Evolutionary conservation across 2,113 vertebrate genomes (phyloP).

Genomic region (Nymphicus hollandicus): DNA sequence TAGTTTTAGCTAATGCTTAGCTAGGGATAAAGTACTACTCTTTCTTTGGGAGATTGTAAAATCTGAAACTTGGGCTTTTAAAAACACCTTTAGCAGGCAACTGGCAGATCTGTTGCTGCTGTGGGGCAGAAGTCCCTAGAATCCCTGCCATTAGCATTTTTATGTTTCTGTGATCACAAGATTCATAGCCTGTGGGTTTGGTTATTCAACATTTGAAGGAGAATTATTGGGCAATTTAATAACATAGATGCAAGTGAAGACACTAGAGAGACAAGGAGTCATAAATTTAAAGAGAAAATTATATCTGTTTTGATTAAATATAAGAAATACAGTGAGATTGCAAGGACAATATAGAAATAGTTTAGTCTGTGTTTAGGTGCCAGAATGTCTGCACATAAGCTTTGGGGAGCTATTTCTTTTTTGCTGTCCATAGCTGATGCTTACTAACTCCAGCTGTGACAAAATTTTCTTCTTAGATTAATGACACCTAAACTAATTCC

Average conservation of each 20-base stretch:
- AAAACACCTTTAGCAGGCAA: neutral
- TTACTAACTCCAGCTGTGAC: constrained; percentile 45
- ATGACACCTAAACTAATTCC: constrained; percentile 7
- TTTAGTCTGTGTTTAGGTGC: constrained; percentile 22
- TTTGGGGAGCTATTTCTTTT: constrained; percentile 8
- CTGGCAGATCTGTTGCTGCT: neutral
- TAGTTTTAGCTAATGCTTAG: neutral
- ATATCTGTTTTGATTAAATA: neutral
- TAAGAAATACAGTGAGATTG: neutral
- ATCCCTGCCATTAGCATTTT: neutral
- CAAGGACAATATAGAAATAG: neutral
- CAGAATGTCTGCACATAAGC: constrained; percentile 31
- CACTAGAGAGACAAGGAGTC: neutral
- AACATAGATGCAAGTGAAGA: neutral
- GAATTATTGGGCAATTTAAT: neutral
- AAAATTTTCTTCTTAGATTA: constrained; percentile 27
- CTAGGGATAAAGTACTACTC: neutral
- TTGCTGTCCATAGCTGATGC: constrained; percentile 16
- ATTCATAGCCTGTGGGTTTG: neutral
- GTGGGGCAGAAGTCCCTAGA: neutral
- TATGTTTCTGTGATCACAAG: neutral
- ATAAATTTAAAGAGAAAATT: neutral
- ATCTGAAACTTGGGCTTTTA: neutral
- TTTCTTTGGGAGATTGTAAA: neutral
- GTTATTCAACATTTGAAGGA: neutral